A percentile compares a stretch with the other conserved stretches of the same genome.
These are phyloP conservation scores for Pseudomyrmex flavicornis DNA, from an alignment of 1,140 invertebrate species.

Conservation along the genomic window DNA sequence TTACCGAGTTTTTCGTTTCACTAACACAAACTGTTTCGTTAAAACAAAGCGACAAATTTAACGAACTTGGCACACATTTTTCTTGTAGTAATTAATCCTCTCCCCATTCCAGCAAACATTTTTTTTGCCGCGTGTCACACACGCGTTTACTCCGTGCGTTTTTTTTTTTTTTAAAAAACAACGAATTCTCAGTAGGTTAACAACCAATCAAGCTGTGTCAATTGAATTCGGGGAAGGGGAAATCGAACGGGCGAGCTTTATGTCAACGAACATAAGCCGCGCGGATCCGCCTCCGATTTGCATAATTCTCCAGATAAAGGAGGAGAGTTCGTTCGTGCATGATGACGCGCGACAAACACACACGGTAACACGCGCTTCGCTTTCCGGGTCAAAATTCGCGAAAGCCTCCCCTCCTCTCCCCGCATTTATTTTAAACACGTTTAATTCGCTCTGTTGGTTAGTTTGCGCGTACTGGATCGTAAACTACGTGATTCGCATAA, in stretches of 20 bases:
- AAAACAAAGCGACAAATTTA: neutral
- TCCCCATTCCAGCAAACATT: no score
- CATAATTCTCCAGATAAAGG: constrained; percentile 29
- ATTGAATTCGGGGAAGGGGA: constrained; percentile 1
- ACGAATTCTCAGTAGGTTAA: neutral
- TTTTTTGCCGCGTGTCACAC: no score
- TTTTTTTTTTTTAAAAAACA: neutral
- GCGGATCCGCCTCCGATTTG: constrained; percentile 2
- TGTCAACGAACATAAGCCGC: constrained; percentile 5
- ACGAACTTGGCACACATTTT: no score
- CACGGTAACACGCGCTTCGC: no score
- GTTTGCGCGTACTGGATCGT: neutral
- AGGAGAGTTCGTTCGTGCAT: neutral
- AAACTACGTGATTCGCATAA: constrained; percentile 16
- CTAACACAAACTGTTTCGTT: neutral
- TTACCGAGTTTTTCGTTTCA: no score
- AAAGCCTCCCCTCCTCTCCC: neutral
- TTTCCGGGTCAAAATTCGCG: neutral
- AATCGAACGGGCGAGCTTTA: constrained; percentile 16
- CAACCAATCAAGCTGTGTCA: constrained; percentile 10
- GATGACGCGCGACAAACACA: neutral
- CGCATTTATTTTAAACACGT: constrained; percentile 21
- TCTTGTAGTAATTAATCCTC: no score
- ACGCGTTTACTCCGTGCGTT: neutral
- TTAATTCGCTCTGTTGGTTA: constrained; percentile 2